Conservation (phyloP, 2,888 invertebrate genomes). For the Zaprionus bogoriensis region DNA sequence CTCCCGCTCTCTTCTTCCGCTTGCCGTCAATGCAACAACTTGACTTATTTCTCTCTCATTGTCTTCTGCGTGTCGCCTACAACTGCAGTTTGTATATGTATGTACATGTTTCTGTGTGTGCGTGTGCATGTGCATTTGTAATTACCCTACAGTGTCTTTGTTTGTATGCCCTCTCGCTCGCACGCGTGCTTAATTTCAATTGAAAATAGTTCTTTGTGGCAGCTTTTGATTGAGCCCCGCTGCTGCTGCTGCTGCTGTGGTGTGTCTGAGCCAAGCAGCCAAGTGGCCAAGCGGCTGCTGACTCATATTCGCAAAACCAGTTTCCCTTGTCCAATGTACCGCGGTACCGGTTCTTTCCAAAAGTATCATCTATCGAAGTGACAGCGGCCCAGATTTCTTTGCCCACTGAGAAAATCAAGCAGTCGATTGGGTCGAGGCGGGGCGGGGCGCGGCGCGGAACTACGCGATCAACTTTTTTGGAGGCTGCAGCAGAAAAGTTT, state of each 20-base stretch:
- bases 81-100: background rate
- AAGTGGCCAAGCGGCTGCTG: constrained; percentile 41
- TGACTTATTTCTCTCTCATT: constrained; percentile 33
- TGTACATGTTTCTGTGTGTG: background rate
- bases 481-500: too few species aligned
- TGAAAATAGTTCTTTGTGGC: constrained; percentile 61
- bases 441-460: too few species aligned
- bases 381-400: constrained; percentile 39
- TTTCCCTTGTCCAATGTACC: constrained; percentile 36
- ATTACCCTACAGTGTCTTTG: background rate
- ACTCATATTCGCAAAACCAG: constrained; percentile 65
- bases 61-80: background rate
- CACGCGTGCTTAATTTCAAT: constrained; percentile 50
- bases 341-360: constrained; percentile 41
- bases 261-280: too few species aligned
- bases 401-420: background rate
- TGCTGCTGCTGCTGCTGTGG: too few species aligned
- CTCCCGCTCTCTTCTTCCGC: too few species aligned
- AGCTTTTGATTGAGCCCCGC: constrained; percentile 57
- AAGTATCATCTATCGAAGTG: constrained; percentile 23
- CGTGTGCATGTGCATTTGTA: background rate
- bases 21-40: constrained; percentile 37
- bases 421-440: too few species aligned
- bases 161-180: constrained; percentile 38
- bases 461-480: too few species aligned